Conservation (phyloP, 1,140 invertebrate species). For the Nautilus pompilius region DNA sequence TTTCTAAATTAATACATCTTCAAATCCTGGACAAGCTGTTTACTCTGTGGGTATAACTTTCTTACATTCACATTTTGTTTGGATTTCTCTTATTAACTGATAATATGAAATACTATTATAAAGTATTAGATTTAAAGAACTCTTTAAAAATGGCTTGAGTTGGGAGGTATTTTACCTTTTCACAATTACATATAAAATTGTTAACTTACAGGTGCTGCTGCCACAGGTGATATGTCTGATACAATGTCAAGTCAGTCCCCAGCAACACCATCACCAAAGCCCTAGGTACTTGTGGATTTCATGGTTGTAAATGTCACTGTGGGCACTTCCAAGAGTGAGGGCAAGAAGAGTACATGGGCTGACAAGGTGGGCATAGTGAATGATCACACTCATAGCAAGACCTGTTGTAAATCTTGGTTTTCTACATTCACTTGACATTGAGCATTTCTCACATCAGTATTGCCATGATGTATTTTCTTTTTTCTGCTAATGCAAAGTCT, state of each 20-base stretch:
- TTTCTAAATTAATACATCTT: background rate
- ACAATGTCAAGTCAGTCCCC: background rate
- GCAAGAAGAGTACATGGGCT: no score
- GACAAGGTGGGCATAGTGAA: no score
- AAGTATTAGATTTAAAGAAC: background rate
- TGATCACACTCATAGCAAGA: no score
- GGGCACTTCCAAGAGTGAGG: no score
- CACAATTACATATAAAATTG: background rate
- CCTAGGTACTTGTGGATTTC: background rate
- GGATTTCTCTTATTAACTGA: background rate
- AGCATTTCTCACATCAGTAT: no score
- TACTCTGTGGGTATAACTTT: background rate
- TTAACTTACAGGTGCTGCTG: background rate
- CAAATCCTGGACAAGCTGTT: background rate
- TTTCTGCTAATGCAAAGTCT: no score
- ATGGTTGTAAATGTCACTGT: no score
- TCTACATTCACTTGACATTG: no score
- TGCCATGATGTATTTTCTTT: no score
- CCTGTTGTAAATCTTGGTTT: no score
- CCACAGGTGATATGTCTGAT: background rate
- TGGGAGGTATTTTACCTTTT: background rate
- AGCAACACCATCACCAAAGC: slow-evolving; percentile 4
- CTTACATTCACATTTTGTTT: background rate
- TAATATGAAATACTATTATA: background rate
- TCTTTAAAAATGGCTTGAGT: background rate